Conservation (phyloP, 2,797 vertebrate genomes). For the Crenuchus spilurus region DNA sequence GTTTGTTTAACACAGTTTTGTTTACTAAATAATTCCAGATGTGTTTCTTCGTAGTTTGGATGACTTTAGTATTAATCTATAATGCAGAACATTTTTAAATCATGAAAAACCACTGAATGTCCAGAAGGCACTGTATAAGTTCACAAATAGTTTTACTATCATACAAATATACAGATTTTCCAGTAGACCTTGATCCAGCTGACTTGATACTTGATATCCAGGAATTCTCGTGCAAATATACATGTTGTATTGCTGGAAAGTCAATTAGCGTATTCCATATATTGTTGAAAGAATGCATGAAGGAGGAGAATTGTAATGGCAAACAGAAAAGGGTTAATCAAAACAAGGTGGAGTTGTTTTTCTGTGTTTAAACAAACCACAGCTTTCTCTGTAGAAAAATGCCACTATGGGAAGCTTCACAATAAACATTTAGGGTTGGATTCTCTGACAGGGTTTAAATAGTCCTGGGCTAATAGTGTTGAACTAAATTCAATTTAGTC, state of each 20-base stretch:
- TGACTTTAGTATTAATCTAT: too few relatives aligned
- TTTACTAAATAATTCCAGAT: too few relatives aligned
- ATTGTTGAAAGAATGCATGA: neutral
- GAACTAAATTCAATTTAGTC: neutral
- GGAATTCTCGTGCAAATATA: neutral
- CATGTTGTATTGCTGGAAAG: too few relatives aligned
- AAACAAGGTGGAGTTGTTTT: slow-evolving; percentile 21
- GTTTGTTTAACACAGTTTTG: too few relatives aligned
- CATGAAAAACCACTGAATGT: too few relatives aligned
- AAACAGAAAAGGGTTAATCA: slow-evolving; percentile 31
- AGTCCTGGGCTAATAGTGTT: neutral
- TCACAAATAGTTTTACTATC: too few relatives aligned
- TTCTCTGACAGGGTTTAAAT: neutral
- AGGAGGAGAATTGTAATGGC: neutral
- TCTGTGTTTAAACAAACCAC: slow-evolving; percentile 6
- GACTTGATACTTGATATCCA: too few relatives aligned
- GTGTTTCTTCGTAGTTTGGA: too few relatives aligned
- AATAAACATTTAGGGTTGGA: neutral
- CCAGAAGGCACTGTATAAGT: too few relatives aligned
- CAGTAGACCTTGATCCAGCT: neutral
- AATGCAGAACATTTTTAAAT: too few relatives aligned
- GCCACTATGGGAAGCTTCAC: neutral
- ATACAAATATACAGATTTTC: too few relatives aligned
- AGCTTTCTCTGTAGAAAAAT: neutral
- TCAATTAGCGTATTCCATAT: neutral